phyloP scores from a whole-genome alignment of 2,113 vertebrate species.

The Trochalopteron elliotii region DNA sequence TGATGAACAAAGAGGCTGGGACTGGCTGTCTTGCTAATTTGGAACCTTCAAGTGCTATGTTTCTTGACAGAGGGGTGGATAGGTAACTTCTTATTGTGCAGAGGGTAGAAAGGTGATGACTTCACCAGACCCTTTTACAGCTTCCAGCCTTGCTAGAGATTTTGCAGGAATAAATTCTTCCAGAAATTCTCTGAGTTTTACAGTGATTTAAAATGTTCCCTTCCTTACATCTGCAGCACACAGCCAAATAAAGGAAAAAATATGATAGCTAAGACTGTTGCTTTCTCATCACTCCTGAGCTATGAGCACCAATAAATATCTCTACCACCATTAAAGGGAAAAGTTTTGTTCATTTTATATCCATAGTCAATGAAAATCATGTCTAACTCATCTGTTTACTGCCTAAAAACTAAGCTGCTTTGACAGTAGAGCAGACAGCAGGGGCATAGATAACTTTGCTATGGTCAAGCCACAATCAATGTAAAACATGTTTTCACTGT shows the following conservation, averaged over 20 bases:
- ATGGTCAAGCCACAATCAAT: background rate
- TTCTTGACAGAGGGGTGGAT: background rate
- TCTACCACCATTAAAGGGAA: background rate
- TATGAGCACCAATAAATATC: background rate
- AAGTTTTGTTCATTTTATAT: background rate
- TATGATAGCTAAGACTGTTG: background rate
- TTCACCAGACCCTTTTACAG: background rate
- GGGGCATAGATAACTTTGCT: background rate
- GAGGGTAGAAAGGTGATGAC: background rate
- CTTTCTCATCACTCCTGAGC: background rate
- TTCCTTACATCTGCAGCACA: background rate
- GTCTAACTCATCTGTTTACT: background rate
- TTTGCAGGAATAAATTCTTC: background rate
- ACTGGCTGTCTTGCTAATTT: background rate
- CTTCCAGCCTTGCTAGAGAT: background rate
- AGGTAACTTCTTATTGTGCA: background rate
- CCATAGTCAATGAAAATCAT: background rate
- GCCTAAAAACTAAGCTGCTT: background rate
- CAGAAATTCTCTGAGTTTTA: background rate
- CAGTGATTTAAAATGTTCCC: background rate
- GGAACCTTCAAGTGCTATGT: background rate
- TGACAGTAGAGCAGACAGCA: background rate
- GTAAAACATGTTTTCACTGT: background rate
- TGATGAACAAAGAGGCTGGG: background rate
- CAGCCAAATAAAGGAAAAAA: background rate